Conservation (phyloP, 1,140 invertebrate genomes). For the Neodiprion lecontei region DNA sequence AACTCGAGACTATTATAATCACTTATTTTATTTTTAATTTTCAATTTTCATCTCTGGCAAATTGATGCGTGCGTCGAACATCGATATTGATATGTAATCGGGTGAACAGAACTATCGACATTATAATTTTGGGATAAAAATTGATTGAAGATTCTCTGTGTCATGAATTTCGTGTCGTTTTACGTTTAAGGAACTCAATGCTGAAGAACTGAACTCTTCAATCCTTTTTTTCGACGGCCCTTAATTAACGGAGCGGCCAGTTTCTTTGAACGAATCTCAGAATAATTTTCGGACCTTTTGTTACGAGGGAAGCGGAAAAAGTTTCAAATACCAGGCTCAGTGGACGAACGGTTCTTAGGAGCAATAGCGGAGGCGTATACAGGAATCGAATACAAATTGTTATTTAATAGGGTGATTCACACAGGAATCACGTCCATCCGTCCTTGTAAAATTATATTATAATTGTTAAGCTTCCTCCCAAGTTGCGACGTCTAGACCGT, state of each 20-base stretch:
- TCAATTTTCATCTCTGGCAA: too few species aligned
- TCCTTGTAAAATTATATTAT: slow-evolving; percentile 26
- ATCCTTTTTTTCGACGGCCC: not conserved
- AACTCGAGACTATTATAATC: too few species aligned
- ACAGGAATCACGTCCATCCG: slow-evolving; percentile 26
- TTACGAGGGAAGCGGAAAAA: not conserved
- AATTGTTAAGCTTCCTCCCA: slow-evolving; percentile 13
- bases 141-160: too few species aligned
- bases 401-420: slow-evolving; percentile 26
- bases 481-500: not conserved
- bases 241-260: too few species aligned
- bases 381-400: slow-evolving; percentile 25
- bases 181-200: not conserved
- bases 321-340: not conserved
- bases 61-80: too few species aligned
- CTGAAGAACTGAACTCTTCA: not conserved
- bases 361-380: not conserved
- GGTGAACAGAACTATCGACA: too few species aligned
- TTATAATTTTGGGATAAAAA: too few species aligned
- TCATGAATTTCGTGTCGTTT: too few species aligned
- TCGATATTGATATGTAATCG: too few species aligned
- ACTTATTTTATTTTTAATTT: too few species aligned
- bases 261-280: too few species aligned
- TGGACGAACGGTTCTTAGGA: slow-evolving; percentile 8
- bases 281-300: not conserved